Conservation (phyloP, 2,797 vertebrate species). For the Notolabrus celidotus region DNA sequence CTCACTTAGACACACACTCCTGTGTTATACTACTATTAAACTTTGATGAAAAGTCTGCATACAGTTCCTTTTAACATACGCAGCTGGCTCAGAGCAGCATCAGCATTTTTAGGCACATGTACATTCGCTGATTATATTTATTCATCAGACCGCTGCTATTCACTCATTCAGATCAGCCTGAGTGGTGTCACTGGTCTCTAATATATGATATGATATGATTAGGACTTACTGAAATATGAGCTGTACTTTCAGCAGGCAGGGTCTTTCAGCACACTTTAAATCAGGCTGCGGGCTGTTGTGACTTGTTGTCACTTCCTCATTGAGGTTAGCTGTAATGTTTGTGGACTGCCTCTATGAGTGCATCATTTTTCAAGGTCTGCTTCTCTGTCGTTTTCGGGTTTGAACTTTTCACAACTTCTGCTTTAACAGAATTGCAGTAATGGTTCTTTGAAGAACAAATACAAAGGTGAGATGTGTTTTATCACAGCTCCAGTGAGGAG, state of each 20-base stretch:
- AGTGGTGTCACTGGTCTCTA: too few species aligned
- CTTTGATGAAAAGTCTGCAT: too few species aligned
- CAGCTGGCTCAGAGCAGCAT: too few species aligned
- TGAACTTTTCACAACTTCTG: not conserved
- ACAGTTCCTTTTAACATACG: too few species aligned
- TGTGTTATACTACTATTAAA: too few species aligned
- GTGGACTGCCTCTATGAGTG: not conserved
- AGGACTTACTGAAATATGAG: not conserved
- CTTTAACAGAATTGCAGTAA: not conserved
- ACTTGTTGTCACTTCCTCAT: slow-evolving; percentile 18
- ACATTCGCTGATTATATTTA: too few species aligned
- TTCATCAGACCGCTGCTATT: too few species aligned
- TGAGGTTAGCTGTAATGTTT: slow-evolving; percentile 13
- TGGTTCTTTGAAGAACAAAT: not conserved
- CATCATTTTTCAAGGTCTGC: not conserved
- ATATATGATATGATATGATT: too few species aligned
- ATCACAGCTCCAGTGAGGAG: too few species aligned
- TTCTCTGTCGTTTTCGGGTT: not conserved
- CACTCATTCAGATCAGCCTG: too few species aligned
- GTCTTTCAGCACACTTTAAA: not conserved
- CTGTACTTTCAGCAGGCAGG: not conserved
- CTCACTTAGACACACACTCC: not conserved
- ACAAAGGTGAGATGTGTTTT: not conserved
- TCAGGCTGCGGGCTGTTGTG: not conserved
- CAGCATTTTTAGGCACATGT: too few species aligned